Conservation (phyloP, 2,113 vertebrate genomes). For the Macroglossus sobrinus region DNA sequence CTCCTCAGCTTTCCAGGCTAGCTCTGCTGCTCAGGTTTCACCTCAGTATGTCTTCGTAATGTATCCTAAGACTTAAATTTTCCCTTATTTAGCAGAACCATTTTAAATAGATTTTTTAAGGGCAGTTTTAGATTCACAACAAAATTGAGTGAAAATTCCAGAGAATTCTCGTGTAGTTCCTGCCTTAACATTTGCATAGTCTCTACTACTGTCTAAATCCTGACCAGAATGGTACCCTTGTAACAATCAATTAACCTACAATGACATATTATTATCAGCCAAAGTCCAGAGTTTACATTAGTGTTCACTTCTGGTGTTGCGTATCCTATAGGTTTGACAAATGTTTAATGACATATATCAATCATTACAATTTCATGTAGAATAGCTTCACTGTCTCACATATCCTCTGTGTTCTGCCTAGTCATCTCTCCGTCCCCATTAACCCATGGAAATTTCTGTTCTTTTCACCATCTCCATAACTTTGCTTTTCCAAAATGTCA, state of each 20-base stretch:
- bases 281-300: neutral
- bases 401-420: neutral
- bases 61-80: neutral
- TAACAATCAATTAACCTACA: neutral
- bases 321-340: neutral
- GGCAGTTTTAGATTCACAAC: neutral
- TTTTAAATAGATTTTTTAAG: neutral
- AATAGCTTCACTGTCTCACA: neutral
- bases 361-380: neutral
- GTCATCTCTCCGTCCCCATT: neutral
- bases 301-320: neutral
- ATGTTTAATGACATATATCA: too few species aligned
- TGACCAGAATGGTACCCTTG: neutral
- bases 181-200: neutral
- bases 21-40: neutral
- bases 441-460: neutral
- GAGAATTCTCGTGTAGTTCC: neutral
- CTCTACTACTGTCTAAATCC: neutral
- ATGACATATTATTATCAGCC: neutral
- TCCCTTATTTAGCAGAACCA: neutral
- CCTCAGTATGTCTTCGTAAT: neutral
- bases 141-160: neutral
- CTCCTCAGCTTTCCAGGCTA: neutral
- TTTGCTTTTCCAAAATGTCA: neutral
- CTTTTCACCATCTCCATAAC: neutral